Base-by-base conservation (phyloP, 1,140 invertebrate genomes). In the Amyelois transitella region DNA sequence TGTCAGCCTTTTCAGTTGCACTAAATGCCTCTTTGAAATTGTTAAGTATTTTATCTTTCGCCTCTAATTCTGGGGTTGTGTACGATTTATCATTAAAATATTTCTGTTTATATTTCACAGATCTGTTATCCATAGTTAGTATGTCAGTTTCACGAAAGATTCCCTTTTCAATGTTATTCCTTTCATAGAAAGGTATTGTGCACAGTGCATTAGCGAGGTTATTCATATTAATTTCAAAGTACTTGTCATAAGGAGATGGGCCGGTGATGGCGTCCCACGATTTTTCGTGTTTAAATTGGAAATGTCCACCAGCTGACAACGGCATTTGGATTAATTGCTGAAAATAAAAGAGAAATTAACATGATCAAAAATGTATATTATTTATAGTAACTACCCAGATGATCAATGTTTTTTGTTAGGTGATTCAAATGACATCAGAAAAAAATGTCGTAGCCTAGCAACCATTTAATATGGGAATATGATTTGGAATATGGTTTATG, bases 241-340 rank as follows among this genome's bases (percentile, higher is more conserved):
- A 84, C 69, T 87, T 88, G 28, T 86, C 82, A 63, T 86, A 87
- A 12, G 72, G 24, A 18, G 79, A 74, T 6, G 84, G 75, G 1
- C 71, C 75, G 24, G 71, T 75, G 12, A 62, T 66, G 7, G 64
- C 62, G 24, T 85, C 81, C 88, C 88, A 89, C 7, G 81, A 79
- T 63, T 88, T 89, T 68, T 89, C 88, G 72, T 88, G 86, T 75
- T 88, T 88, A 52, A 89, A 89, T 74, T 89, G 86, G 62, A 89
- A 89, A 74, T 89, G 86, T 12, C 77, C 81, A n/a, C 86, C 88
- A 7, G 77, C 61, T 18, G 83, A 80, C 6, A 84, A 57, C 10
- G 86, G 80, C 20, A 79, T 77, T 64, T 79, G 62, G 10, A 85
- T 79, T 4, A 89, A 69, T 65, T 81, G 67, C 85, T 88, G 70